Conservation (phyloP, 2,888 invertebrate genomes). For the Trilocha varians region DNA sequence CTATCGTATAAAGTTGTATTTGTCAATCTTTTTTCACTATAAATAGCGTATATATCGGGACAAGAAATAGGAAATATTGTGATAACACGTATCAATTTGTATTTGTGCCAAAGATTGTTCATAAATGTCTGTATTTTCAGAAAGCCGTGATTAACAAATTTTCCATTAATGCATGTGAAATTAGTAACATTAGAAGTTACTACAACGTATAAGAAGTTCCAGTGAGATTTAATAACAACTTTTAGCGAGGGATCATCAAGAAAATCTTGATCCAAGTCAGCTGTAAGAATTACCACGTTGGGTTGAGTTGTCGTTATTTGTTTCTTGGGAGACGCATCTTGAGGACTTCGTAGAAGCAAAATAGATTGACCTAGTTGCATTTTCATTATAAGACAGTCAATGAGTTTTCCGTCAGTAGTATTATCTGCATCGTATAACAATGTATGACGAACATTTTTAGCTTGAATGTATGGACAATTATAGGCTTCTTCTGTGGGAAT, state of each 20-base stretch:
- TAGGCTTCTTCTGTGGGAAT: not conserved
- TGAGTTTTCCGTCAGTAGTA: constrained; percentile 4
- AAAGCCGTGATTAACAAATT: constrained; percentile 15
- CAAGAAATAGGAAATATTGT: constrained; percentile 32
- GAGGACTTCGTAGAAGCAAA: constrained; percentile 3
- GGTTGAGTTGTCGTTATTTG: constrained; percentile 9
- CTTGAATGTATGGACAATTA: not conserved
- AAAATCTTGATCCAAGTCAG: constrained; percentile 14
- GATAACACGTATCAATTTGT: constrained; percentile 19
- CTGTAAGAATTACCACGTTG: constrained; percentile 20
- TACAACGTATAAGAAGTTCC: constrained; percentile 21
- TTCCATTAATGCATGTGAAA: constrained; percentile 24
- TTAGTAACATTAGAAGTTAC: constrained; percentile 17
- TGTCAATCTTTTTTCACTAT: constrained; percentile 20
- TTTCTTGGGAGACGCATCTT: constrained; percentile 2
- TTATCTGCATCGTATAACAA: constrained; percentile 9
- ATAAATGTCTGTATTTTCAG: constrained; percentile 22
- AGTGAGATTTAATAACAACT: constrained; percentile 14
- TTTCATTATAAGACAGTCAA: constrained; percentile 10
- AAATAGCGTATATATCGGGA: constrained; percentile 22
- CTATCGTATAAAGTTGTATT: constrained; percentile 25
- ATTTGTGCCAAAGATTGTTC: constrained; percentile 32
- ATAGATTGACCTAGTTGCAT: constrained; percentile 5
- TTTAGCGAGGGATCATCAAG: constrained; percentile 11
- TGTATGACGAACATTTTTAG: not conserved